Percentiles rank a stretch among this genome's conserved stretches.
Conservation (phyloP, 2,797 vertebrate species). For the Zonotrichia albicollis region DNA sequence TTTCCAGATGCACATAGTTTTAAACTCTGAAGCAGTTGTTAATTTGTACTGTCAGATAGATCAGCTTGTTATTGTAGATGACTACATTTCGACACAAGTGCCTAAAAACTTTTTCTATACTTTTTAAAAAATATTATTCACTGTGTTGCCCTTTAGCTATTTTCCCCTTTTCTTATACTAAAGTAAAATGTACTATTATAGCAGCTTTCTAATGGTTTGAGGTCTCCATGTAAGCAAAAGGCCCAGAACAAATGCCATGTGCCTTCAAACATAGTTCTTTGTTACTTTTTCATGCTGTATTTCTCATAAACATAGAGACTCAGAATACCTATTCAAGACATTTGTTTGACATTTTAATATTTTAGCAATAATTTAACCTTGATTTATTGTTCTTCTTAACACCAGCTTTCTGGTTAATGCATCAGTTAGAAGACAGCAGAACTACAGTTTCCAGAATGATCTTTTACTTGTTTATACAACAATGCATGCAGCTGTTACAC, state of each 20-base stretch:
- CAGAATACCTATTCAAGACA: background rate
- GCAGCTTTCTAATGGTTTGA: background rate
- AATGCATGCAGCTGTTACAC: background rate
- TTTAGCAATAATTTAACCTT: background rate
- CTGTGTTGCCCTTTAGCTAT: background rate
- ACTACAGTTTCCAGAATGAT: background rate
- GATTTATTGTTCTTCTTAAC: background rate
- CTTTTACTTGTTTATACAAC: background rate
- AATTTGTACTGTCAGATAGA: background rate
- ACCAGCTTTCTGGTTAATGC: background rate
- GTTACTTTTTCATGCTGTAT: background rate
- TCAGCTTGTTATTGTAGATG: background rate
- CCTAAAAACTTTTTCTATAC: background rate
- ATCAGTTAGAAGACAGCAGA: background rate
- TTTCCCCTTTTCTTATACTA: background rate
- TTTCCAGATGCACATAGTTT: background rate
- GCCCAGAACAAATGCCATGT: background rate
- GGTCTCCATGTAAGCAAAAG: background rate
- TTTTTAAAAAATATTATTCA: background rate
- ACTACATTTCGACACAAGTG: background rate
- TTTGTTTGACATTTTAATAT: slow-evolving; percentile 35
- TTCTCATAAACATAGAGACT: background rate
- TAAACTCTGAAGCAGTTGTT: background rate
- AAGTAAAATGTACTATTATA: background rate
- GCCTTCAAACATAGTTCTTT: slow-evolving; percentile 4